Conservation (phyloP, 1,140 invertebrate species). For the Carposina sasakii region DNA sequence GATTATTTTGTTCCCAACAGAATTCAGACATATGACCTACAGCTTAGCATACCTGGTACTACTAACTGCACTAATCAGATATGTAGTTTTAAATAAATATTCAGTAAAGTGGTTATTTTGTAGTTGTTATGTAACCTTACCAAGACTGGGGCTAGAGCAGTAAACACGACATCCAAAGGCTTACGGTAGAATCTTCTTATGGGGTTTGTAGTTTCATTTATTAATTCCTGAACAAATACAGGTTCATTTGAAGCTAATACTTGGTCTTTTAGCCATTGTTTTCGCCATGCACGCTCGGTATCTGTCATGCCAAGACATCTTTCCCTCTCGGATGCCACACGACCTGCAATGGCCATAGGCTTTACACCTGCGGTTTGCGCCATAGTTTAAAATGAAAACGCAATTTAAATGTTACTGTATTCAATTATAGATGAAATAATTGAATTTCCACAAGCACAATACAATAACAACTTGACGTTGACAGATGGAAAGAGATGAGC, state of each 20-base stretch:
- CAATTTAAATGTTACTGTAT: too few species aligned
- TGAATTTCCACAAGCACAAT: too few species aligned
- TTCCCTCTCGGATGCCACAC: constrained; percentile 82
- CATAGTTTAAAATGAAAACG: too few species aligned
- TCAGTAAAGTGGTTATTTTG: constrained; percentile 30
- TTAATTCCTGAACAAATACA: constrained; percentile 76
- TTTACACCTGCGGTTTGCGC: constrained; percentile 63
- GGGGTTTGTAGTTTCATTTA: constrained; percentile 81
- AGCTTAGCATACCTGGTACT: too few species aligned
- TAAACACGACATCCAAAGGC: constrained; percentile 79
- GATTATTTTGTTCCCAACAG: too few species aligned
- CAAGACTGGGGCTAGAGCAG: constrained; percentile 69
- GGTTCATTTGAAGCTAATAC: constrained; percentile 82
- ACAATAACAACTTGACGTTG: too few species aligned
- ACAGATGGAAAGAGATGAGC: too few species aligned
- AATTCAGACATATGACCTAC: too few species aligned
- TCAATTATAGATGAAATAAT: too few species aligned
- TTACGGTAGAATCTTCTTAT: constrained; percentile 82
- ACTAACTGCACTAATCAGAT: too few species aligned
- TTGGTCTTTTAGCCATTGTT: constrained; percentile 89
- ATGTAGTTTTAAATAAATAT: too few species aligned
- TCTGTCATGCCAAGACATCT: constrained; percentile 86
- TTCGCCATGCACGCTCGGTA: constrained; percentile 87
- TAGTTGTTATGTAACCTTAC: constrained; percentile 70
- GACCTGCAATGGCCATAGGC: constrained; percentile 83